phyloP scores from a whole-genome alignment of 2,113 vertebrate species.

The Syrmaticus mikado region DNA sequence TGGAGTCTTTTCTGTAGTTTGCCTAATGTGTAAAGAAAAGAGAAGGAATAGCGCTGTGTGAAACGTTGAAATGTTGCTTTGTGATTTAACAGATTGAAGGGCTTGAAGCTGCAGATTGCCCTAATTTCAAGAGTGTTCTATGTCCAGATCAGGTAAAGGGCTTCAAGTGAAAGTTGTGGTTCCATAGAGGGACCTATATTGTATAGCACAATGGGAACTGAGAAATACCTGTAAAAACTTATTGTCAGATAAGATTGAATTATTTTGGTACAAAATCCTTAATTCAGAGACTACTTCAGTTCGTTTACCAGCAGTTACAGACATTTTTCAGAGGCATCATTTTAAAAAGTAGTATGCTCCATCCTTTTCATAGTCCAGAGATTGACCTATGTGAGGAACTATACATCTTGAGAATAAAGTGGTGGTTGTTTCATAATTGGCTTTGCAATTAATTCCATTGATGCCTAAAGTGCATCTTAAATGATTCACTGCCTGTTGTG shows the following conservation, averaged over 20 bases:
- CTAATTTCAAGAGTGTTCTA: neutral
- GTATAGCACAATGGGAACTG: neutral
- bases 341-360: neutral
- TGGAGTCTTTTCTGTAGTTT: neutral
- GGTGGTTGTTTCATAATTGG: neutral
- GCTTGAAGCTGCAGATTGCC: neutral
- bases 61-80: neutral
- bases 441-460: neutral
- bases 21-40: neutral
- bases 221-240: neutral
- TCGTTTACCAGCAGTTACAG: neutral
- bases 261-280: neutral
- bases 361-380: neutral
- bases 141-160: neutral
- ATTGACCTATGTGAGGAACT: neutral
- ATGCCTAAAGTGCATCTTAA: neutral
- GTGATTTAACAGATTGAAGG: neutral
- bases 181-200: neutral
- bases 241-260: neutral
- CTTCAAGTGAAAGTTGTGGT: neutral
- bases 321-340: neutral
- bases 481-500: constrained; percentile 40
- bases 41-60: neutral
- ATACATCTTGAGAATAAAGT: neutral
- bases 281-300: neutral